Conservation (phyloP, 2,888 invertebrate genomes). For the Cryptosula pallasiana region DNA sequence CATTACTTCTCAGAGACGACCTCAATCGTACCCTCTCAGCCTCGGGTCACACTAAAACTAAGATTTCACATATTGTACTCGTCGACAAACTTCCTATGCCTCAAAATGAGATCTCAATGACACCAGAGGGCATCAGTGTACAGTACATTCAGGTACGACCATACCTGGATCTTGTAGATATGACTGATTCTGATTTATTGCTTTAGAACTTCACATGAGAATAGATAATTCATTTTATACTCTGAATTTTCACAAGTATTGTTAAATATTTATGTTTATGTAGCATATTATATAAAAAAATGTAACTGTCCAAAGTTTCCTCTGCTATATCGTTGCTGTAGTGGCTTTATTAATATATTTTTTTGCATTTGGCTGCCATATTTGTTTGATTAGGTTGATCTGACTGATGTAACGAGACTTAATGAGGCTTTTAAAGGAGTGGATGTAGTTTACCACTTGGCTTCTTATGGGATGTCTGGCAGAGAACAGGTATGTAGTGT, state of each 20-base stretch:
- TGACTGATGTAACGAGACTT: constrained; percentile 41
- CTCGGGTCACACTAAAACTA: too few relatives aligned
- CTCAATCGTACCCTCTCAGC: neutral
- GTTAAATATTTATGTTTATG: too few relatives aligned
- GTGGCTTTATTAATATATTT: too few relatives aligned
- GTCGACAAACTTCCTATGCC: neutral
- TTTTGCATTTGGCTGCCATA: too few relatives aligned
- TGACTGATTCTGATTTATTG: too few relatives aligned
- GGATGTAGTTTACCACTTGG: constrained; percentile 55
- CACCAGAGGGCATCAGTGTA: neutral
- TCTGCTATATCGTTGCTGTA: too few relatives aligned
- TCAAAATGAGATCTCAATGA: neutral
- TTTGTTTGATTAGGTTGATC: constrained; percentile 41
- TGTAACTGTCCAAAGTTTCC: too few relatives aligned
- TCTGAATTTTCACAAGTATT: too few relatives aligned
- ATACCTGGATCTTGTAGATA: too few relatives aligned
- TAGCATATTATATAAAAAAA: too few relatives aligned
- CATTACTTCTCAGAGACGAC: constrained; percentile 19
- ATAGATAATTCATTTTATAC: too few relatives aligned
- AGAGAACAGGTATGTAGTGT: constrained; percentile 53
- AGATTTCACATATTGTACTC: neutral
- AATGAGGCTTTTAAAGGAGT: constrained; percentile 38
- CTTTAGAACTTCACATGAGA: too few relatives aligned
- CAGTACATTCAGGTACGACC: neutral
- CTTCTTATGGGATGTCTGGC: constrained; percentile 56